A percentile compares a stretch with the other conserved stretches of the same genome.
Evolutionary conservation across 2,113 vertebrate genomes (phyloP).

Genomic region (Equus przewalskii): DNA sequence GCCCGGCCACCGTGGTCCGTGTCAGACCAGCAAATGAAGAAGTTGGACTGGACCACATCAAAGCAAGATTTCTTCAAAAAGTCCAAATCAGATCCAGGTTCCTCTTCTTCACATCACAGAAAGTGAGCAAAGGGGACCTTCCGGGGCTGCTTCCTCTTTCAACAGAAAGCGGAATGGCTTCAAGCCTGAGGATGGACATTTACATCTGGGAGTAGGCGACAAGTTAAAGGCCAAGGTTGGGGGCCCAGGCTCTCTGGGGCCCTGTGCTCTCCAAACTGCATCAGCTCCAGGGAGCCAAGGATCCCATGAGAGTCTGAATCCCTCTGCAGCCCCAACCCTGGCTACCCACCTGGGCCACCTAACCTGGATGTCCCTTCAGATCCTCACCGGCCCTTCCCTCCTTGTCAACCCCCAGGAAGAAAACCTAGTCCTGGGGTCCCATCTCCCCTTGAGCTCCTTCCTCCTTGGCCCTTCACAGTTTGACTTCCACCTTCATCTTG

Average conservation of each 20-base stretch:
- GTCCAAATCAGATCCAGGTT: constrained; percentile 77
- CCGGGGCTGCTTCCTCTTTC: constrained; percentile 70
- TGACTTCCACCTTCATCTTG: constrained; percentile 7
- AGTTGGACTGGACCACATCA: constrained; percentile 67
- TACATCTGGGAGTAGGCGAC: background rate
- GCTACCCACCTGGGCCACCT: background rate
- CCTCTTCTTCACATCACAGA: constrained; percentile 71
- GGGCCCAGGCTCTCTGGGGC: background rate
- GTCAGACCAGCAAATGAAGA: constrained; percentile 70
- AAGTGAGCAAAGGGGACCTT: constrained; percentile 41
- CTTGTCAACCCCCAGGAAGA: background rate
- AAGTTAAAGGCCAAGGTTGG: background rate
- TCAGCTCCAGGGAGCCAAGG: background rate
- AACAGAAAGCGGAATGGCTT: constrained; percentile 39
- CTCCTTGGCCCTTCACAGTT: background rate
- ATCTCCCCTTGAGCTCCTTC: background rate
- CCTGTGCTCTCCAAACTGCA: background rate
- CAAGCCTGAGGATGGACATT: background rate
- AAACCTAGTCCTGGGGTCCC: background rate
- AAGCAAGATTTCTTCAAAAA: constrained; percentile 81
- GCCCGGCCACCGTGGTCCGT: background rate
- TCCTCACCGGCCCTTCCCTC: background rate
- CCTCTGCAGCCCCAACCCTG: background rate
- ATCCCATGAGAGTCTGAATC: background rate
- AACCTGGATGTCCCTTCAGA: background rate